Percentiles rank a stretch among this genome's conserved stretches.
These are phyloP conservation scores for Lampropteryx suffumata DNA, from an alignment of 2,888 invertebrate species.

Conservation along the genomic window DNA sequence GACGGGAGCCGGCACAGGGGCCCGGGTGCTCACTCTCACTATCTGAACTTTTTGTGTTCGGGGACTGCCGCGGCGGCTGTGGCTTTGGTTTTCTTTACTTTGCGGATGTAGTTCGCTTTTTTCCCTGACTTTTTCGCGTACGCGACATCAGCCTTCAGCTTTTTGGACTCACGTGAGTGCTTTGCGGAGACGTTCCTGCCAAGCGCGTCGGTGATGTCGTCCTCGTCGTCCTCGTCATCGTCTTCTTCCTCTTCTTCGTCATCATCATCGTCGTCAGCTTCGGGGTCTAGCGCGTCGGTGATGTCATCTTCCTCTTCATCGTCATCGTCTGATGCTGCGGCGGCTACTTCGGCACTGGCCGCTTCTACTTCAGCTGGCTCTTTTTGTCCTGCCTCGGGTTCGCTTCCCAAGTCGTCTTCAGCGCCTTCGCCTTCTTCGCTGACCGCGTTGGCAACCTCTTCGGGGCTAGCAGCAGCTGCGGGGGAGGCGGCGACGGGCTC, in stretches of 20 bases:
- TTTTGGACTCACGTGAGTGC: slow-evolving; percentile 94
- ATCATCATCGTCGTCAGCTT: slow-evolving; percentile 85
- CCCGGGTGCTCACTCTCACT: slow-evolving; percentile 67
- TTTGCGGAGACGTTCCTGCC: slow-evolving; percentile 70
- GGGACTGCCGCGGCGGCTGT: slow-evolving; percentile 71
- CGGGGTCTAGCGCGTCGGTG: slow-evolving; percentile 80
- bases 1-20: slow-evolving; percentile 61
- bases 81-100: slow-evolving; percentile 81
- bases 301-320: slow-evolving; percentile 85
- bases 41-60: slow-evolving; percentile 83
- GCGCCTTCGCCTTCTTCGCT: slow-evolving; percentile 59
- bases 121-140: slow-evolving; percentile 76
- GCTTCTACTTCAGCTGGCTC: slow-evolving; percentile 70
- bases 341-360: slow-evolving; percentile 53
- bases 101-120: slow-evolving; percentile 75
- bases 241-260: slow-evolving; percentile 87
- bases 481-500: slow-evolving; percentile 67
- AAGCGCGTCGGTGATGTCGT: slow-evolving; percentile 86
- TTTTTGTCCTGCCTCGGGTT: slow-evolving; percentile 66
- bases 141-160: slow-evolving; percentile 75
- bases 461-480: slow-evolving; percentile 45
- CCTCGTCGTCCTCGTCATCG: slow-evolving; percentile 85
- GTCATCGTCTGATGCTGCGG: slow-evolving; percentile 71
- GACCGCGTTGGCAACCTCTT: slow-evolving; percentile 51
- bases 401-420: slow-evolving; percentile 68